phyloP scores from a whole-genome alignment of 2,113 vertebrate genomes.

The Saccopteryx leptura region DNA sequence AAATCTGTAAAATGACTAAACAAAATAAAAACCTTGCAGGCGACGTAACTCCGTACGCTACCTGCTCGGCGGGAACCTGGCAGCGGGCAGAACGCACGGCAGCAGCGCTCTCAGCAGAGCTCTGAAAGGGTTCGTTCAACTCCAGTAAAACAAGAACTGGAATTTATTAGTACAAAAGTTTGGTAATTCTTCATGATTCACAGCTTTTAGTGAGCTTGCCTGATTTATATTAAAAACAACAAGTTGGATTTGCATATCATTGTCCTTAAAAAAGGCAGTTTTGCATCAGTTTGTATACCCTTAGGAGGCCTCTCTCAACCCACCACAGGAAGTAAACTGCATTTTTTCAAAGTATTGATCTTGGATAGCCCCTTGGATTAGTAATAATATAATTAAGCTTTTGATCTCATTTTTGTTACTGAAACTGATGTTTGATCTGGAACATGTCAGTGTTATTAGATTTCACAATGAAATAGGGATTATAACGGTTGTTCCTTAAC shows the following conservation, averaged over 20 bases:
- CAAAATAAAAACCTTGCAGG: background rate
- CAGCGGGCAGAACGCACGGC: background rate
- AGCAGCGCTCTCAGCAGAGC: background rate
- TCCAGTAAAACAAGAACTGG: background rate
- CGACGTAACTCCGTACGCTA: background rate
- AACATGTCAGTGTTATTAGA: background rate
- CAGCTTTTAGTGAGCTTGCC: background rate
- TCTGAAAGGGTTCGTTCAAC: background rate
- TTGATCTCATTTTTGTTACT: background rate
- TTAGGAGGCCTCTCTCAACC: background rate
- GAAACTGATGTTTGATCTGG: background rate
- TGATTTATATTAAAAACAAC: conserved; percentile 27
- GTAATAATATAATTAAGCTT: background rate
- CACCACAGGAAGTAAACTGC: accelerated
- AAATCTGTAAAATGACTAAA: background rate
- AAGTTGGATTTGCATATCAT: background rate
- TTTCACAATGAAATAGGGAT: conserved; percentile 36
- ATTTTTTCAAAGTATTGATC: background rate
- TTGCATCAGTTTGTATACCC: background rate
- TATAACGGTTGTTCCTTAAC: conserved; percentile 22
- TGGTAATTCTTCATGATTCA: conserved; percentile 18
- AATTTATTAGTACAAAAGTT: background rate
- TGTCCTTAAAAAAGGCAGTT: background rate
- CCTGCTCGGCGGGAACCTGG: background rate
- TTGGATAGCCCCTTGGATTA: background rate